Evolutionary conservation across 1,140 invertebrate species (phyloP).

Genomic region (Drosophila kohkoa): DNA sequence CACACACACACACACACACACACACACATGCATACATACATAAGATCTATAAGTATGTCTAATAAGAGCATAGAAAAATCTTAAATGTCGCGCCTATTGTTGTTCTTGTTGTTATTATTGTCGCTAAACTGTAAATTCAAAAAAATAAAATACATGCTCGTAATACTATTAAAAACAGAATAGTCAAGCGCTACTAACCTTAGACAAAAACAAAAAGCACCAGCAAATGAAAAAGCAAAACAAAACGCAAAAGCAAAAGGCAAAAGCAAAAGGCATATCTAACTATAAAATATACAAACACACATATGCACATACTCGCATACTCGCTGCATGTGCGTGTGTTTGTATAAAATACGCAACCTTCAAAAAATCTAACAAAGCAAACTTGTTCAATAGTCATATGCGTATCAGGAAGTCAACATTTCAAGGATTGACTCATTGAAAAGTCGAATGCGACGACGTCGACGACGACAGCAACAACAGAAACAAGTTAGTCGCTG

Average conservation of each 20-base stretch:
- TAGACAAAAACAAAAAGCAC: slow-evolving; percentile 57
- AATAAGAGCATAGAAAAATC: slow-evolving; percentile 50
- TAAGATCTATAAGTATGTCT: slow-evolving; percentile 32
- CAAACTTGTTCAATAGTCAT: slow-evolving; percentile 84
- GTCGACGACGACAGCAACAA: slow-evolving; percentile 40
- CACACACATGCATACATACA: slow-evolving; percentile 3
- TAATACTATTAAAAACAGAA: slow-evolving; percentile 49
- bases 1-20: not conserved
- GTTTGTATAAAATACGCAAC: slow-evolving; percentile 78
- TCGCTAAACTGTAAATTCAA: slow-evolving; percentile 66
- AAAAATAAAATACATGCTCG: slow-evolving; percentile 36
- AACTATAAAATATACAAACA: slow-evolving; percentile 49
- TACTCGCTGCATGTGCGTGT: slow-evolving; percentile 48
- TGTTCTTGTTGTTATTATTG: slow-evolving; percentile 52
- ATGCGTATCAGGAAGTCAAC: slow-evolving; percentile 85
- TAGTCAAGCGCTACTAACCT: slow-evolving; percentile 61
- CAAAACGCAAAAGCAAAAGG: slow-evolving; percentile 37
- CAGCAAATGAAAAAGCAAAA: slow-evolving; percentile 36
- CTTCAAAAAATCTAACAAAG: slow-evolving; percentile 84
- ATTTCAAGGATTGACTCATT: slow-evolving; percentile 85
- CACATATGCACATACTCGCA: slow-evolving; percentile 23
- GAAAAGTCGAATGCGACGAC: slow-evolving; percentile 83
- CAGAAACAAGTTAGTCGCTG: slow-evolving; percentile 76
- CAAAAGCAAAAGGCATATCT: slow-evolving; percentile 59
- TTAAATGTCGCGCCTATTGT: slow-evolving; percentile 53